Evolutionary conservation across 1,140 invertebrate species (phyloP), one percentile per base, ranked within the genome.

Genomic region (Heliconius congener): DNA sequence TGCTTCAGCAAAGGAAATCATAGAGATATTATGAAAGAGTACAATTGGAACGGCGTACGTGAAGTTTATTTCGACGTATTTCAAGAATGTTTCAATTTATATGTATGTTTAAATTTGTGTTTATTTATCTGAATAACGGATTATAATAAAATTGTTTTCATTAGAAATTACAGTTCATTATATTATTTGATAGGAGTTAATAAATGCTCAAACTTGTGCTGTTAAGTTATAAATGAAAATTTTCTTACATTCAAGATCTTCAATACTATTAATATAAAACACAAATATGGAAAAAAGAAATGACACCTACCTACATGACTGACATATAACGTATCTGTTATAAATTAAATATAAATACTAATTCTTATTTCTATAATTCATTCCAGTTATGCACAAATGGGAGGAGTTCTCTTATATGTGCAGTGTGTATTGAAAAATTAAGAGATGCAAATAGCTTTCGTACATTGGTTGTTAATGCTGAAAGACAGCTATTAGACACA

Each of bases 371-470:
- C 34, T 37, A 37, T 57, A 30, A 71, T 72, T 27, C 23, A 16
- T 82, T 82, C 57, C 73, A 82, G 83, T n/a, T 84, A 55, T 78
- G 79, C 23, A 81, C 77, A 55, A 76, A 75, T 16, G 70, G 77
- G 3, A 80, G 79, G n/a, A 82, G 81, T 46, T 76, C 73, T 0
- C 74, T 91, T 23, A 89, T 92, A 50, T 92, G 91, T 76, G 74
- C 82, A 0, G 82, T 81, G 1, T 92, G 91, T 77, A 86, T 91
- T 1, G 70, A 82, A 9, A 79, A 85, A 37, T 74, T 92, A 46
- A 76, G 84, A 39, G 91, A 91, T 42, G 89, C 90, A 0, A 80
- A 37, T 46, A 82, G 73, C 11, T 92, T 92, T 77, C 76, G 87
- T 2, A 70, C 18, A 0, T 87, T 90, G 73, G 91, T 92, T 30